phyloP scores from a whole-genome alignment of 2,113 vertebrate species.

The Osmerus mordax region DNA sequence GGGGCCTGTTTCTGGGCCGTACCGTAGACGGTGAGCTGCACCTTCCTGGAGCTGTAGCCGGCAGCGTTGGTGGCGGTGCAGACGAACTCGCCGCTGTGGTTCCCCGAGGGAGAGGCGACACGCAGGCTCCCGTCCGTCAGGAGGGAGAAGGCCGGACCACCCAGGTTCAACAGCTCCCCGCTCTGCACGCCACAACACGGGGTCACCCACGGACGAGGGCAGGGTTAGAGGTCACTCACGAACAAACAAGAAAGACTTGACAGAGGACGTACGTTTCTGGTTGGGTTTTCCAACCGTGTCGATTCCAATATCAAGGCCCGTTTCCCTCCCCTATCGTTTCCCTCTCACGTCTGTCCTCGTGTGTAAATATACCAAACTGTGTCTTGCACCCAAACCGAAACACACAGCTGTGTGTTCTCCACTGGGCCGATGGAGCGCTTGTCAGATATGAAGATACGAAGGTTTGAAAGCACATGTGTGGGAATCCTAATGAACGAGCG shows the following conservation, averaged over 20 bases:
- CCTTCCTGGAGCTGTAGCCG: constrained; percentile 83
- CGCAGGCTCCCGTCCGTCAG: constrained; percentile 81
- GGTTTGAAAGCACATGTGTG: constrained; percentile 19
- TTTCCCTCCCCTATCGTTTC: too few relatives aligned
- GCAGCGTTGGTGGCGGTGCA: constrained; percentile 91
- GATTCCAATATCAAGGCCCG: too few relatives aligned
- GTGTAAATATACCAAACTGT: too few relatives aligned
- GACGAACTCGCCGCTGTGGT: constrained; percentile 87
- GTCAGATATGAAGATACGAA: constrained; percentile 17
- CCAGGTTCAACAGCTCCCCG: constrained; percentile 76
- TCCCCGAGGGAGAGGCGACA: constrained; percentile 79
- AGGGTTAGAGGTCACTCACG: constrained; percentile 36
- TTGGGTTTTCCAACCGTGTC: too few relatives aligned
- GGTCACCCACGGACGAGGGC: constrained; percentile 6
- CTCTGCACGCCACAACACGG: constrained; percentile 68
- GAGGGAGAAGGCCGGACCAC: constrained; percentile 71
- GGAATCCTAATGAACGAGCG: constrained; percentile 31
- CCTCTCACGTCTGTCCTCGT: too few relatives aligned
- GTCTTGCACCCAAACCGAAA: background rate
- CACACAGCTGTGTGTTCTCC: too few relatives aligned
- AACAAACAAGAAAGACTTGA: constrained; percentile 24
- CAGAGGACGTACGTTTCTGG: background rate
- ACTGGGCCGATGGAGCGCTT: background rate
- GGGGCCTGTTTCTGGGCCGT: constrained; percentile 23
- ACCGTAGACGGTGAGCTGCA: constrained; percentile 97